Evolutionary conservation across 2,797 vertebrate genomes (phyloP), one percentile per base, ranked within the genome.

Genomic region (Gallinago nigripennis): DNA sequence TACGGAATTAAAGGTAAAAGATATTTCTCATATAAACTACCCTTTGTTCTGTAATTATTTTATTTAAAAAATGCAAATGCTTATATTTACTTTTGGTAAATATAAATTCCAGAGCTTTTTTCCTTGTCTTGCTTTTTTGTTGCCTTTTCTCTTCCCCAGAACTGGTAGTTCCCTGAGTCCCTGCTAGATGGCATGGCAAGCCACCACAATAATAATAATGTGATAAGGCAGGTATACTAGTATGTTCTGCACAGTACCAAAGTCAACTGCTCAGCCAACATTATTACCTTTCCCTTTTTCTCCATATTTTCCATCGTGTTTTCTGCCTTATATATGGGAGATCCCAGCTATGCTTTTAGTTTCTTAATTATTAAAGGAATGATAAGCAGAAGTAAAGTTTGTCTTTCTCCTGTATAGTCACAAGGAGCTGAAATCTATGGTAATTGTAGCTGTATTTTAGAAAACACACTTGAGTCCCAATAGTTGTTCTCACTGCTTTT

Each of bases 121-220:
- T 45, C 8, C 57, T 80, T 65, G 5, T 54, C 18, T 69, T 39
- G 20, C 33, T 77, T 76, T 92, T 80, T 9, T 73, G 41, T 64
- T 80, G n/a, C n/a, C 33, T 96, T 94, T 94, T 90, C 68, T 33
- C 17, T 18, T 93, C 15, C 60, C 16, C 17, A 77, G 71, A 87
- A 71, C 75, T 82, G 43, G 96, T 78, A 97, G 92, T 97, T 96
- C 96, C 95, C 35, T 0, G 30, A 93, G 54, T 96, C 88, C 93
- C 96, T 97, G 96, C 96, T 97, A 97, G 96, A 96, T 97, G 96
- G 96, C 96, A 96, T 95, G 93, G 86, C 96, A 97, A 97, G 83
- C 96, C 94, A 95, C 88, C 57, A 58, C 91, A 96, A 95, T 69
- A 92, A 88, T 77, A 94, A 83, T 68, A 73, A 79, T 46, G 68